Evolutionary conservation across 1,140 invertebrate species (phyloP), one percentile per base, ranked within the genome.

Genomic region (Oreohelix idahoensis): DNA sequence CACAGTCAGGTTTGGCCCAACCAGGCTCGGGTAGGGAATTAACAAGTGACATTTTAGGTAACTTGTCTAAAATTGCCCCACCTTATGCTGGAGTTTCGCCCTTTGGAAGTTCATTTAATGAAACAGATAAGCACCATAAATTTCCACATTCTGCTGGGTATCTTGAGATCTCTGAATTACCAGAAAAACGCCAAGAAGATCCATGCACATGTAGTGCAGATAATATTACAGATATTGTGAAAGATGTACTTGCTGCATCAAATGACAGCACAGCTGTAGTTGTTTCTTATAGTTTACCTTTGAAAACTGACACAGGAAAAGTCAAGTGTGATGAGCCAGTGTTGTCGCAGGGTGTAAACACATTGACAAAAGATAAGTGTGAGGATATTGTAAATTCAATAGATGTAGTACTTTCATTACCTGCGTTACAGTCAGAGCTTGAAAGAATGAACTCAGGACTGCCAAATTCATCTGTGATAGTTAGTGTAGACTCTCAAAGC

Each of bases 401-500:
- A 23, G 51, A 58, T 58, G 51, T 58, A 26, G 51, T 58, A 2
- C 26, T 58, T 5, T 58, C 51, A 58, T 58, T 58, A 58, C 51
- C 51, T 17, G 51, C 26, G 20, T 23, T 58, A 20, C 51, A 58
- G 51, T 58, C 51, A 58, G 51, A 38, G 69, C 26, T 39, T 20
- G 76, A 78, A 17, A 78, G 76, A 63, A 29, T n/a, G 20, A 26
- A 26, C 10, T 78, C 76, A 63, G 76, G 38, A 1, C 15, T 78
- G n/a, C 58, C 63, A 32, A 42, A 39, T 29, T 29, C 39, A 45
- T 79, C 78, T 42, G 10, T 79, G 36, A 20, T 69, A 10, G 78
- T 69, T 2, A 79, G 58, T 45, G 26, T 79, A 20, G 78, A 42
- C 45, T 79, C 78, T 26, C 78, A 42, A 5, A 66, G 29, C 53